These are phyloP conservation scores for Spodoptera picta DNA, from an alignment of 2,888 invertebrate genomes.

Conservation along the genomic window DNA sequence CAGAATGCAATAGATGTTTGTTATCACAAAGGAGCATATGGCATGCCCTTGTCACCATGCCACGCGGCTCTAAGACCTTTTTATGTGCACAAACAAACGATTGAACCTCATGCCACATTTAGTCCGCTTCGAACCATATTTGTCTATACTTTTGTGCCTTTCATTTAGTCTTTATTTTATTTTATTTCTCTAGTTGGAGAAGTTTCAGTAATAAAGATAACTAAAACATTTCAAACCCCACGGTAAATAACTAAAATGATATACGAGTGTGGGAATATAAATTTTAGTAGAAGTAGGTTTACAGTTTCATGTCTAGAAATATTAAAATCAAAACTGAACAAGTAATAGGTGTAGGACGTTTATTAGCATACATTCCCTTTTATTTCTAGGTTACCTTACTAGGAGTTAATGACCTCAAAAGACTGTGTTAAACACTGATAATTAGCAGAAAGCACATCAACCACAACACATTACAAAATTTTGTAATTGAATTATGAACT, in stretches of 20 bases:
- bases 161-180: no score
- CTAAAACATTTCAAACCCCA: conserved; percentile 6
- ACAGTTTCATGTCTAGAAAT: background rate
- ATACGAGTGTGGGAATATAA: background rate
- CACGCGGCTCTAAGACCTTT: conserved; percentile 47
- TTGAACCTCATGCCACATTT: no score
- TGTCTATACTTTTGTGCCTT: no score
- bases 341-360: conserved; percentile 13
- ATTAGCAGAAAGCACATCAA: conserved; percentile 8
- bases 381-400: conserved; percentile 23
- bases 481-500: no score
- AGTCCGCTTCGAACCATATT: no score
- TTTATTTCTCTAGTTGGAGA: no score
- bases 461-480: no score
- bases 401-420: conserved; percentile 1
- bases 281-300: conserved; percentile 3
- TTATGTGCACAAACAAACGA: background rate
- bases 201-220: conserved; percentile 4
- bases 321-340: background rate
- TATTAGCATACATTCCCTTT: conserved; percentile 10
- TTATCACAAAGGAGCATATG: conserved; percentile 46
- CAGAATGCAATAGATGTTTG: conserved; percentile 25
- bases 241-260: background rate
- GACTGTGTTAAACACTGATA: conserved; percentile 13
- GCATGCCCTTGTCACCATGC: conserved; percentile 25